Evolutionary conservation across 2,888 invertebrate species (phyloP), one percentile per base, ranked within the genome.

Genomic region (Eucriotettix oculatus): DNA sequence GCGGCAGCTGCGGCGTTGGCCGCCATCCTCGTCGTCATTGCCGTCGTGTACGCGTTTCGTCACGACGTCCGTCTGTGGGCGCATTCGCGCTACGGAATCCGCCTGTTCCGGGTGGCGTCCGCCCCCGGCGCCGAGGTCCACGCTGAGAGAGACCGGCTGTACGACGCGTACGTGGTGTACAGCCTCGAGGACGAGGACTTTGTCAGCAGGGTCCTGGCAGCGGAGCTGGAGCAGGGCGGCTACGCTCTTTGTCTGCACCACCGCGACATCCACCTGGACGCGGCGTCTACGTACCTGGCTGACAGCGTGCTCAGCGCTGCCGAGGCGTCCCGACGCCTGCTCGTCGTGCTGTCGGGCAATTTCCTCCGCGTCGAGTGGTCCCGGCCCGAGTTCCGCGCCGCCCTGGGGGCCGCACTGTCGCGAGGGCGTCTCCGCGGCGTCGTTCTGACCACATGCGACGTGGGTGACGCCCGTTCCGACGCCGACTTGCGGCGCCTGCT

Each of bases 151-250:
- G 74, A 81, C 75, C 75, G 83, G 71, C 73, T 82, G 68, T 81
- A 87, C 78, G 83, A 93, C 72, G 90, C 90, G 62, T 93, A 92
- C 76, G 82, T 93, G 71, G 84, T 90, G 64, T 93, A 92, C 77
- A 87, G 87, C 72, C 83, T 84, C 66, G 81, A 86, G 67, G 90
- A 91, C 69, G 79, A 87, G 78, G 74, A 85, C 77, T 78, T 84
- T 78, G 77, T 85, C 73, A 72, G 82, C 75, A 73, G 85, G 77
- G 73, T 84, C 77, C 69, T 89, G 76, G 76, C 84, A 72, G 68
- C 78, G 1, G 87, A 87, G 69, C 73, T 91, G 64, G 90, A 90
- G 73, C 86, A 85, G 69, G 76, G 79, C 43, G 78, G 81, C n/a
- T 76, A 83, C 66, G 75, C 82, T 9, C 76, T 92, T 64, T 77